These are phyloP conservation scores for Acropternis orthonyx DNA, from an alignment of 2,797 vertebrate genomes.

Conservation along the genomic window DNA sequence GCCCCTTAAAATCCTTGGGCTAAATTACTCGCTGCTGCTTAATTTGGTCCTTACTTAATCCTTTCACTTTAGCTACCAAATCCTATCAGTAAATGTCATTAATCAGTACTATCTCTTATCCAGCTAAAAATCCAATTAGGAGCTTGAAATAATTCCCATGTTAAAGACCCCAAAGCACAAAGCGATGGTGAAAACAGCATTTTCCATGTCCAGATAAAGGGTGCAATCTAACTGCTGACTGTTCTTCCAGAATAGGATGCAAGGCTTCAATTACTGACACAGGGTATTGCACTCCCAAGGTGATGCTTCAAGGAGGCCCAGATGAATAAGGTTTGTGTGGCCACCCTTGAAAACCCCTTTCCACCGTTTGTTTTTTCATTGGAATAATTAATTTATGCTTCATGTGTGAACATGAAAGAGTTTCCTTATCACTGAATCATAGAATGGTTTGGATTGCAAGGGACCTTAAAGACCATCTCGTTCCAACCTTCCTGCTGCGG, in stretches of 20 bases:
- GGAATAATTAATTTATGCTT: not conserved
- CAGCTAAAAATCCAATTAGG: slow-evolving; percentile 32
- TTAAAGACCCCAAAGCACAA: slow-evolving; percentile 1
- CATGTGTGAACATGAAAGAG: not conserved
- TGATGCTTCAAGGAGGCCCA: not conserved
- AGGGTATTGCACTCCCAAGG: rapidly evolving
- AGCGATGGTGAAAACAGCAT: not conserved
- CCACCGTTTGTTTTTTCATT: not conserved
- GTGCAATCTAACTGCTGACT: not conserved
- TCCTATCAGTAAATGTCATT: not conserved
- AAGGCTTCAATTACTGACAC: rapidly evolving
- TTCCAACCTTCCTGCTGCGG: not conserved
- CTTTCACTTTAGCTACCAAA: not conserved
- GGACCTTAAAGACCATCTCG: not conserved
- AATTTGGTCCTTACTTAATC: slow-evolving; percentile 46
- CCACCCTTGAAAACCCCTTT: not conserved
- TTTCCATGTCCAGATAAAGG: not conserved
- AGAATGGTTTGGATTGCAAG: not conserved
- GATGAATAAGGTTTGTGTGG: not conserved
- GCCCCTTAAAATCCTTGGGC: slow-evolving; percentile 44
- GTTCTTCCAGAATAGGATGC: not conserved
- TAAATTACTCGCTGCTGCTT: slow-evolving; percentile 25
- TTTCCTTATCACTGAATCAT: not conserved
- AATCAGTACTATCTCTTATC: not conserved
- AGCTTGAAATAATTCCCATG: not conserved